Evolutionary conservation across 1,140 invertebrate species (phyloP).

Genomic region (Galleria mellonella): DNA sequence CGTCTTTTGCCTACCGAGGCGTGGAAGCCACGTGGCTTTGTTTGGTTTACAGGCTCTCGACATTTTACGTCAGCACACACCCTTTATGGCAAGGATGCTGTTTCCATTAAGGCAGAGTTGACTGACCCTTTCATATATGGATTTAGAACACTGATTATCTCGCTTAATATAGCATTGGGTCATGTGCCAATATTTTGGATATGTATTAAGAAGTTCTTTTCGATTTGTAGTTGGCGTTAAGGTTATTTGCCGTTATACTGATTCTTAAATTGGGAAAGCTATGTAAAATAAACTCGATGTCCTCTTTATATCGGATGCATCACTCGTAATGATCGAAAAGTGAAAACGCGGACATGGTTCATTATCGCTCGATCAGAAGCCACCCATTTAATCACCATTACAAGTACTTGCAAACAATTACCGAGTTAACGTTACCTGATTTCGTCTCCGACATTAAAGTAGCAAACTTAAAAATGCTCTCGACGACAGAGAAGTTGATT

Average conservation of each 20-base stretch:
- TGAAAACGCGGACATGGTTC: slow-evolving; percentile 46
- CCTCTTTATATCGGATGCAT: slow-evolving; percentile 2
- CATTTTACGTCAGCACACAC: slow-evolving; percentile 42
- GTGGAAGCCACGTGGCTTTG: slow-evolving; percentile 52
- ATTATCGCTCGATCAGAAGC: slow-evolving; percentile 56
- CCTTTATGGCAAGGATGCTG: slow-evolving; percentile 41
- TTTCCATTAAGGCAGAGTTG: slow-evolving; percentile 44
- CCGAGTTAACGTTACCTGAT: slow-evolving; percentile 5
- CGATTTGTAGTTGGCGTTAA: no score
- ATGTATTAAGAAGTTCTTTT: no score
- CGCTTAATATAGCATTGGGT: background rate
- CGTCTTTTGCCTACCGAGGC: slow-evolving; percentile 45
- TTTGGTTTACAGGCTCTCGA: slow-evolving; percentile 38
- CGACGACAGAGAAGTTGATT: slow-evolving; percentile 1
- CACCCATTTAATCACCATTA: slow-evolving; percentile 51
- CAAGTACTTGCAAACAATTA: slow-evolving; percentile 32
- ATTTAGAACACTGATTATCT: slow-evolving; percentile 9
- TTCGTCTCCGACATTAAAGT: background rate
- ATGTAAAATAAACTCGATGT: slow-evolving; percentile 3
- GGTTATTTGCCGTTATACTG: no score
- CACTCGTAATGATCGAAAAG: slow-evolving; percentile 61
- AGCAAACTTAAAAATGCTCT: slow-evolving; percentile 8
- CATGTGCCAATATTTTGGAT: no score
- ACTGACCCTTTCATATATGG: slow-evolving; percentile 19
- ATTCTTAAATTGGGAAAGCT: background rate